These are phyloP conservation scores for Syngnathus acus DNA, from an alignment of 2,797 vertebrate species.

Conservation along the genomic window DNA sequence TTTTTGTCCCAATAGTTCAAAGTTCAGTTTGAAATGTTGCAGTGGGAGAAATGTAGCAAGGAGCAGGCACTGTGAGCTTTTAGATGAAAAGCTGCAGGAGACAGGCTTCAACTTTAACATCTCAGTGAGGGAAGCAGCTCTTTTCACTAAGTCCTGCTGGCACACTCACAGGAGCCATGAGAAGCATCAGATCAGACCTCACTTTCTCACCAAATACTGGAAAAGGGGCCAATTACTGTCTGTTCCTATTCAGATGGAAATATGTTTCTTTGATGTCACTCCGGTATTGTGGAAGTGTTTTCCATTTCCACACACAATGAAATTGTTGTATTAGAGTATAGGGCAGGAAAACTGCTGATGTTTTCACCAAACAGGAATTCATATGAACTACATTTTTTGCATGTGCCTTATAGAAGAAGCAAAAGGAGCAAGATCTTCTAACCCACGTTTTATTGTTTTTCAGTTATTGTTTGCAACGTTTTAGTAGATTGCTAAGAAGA, in stretches of 20 bases:
- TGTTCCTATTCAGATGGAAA: not conserved
- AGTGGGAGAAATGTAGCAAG: not conserved
- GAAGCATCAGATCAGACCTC: conserved; percentile 3
- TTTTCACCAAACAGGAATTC: not conserved
- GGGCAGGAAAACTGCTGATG: not conserved
- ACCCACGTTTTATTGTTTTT: not conserved
- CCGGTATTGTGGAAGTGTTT: conserved; percentile 1
- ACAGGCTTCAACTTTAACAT: conserved; percentile 6
- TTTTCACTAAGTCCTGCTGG: not conserved
- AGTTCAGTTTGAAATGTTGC: conserved; percentile 7
- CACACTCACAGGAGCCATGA: not conserved
- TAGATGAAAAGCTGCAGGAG: conserved; percentile 12
- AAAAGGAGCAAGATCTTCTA: not conserved
- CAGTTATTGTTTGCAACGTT: too few relatives aligned
- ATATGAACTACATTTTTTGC: not conserved
- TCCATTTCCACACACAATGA: not conserved
- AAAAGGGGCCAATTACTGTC: conserved; percentile 3
- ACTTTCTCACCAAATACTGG: conserved; percentile 4
- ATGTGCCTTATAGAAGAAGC: not conserved
- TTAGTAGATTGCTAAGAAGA: too few relatives aligned
- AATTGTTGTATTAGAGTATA: not conserved
- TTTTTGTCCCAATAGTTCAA: conserved; percentile 3
- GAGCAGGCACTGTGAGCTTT: conserved; percentile 6
- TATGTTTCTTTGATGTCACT: conserved; percentile 2
- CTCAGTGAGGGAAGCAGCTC: not conserved